A percentile compares a stretch with the other conserved stretches of the same genome.
These are phyloP conservation scores for Phasianus colchicus DNA, from an alignment of 2,113 vertebrate genomes.

Conservation along the genomic window DNA sequence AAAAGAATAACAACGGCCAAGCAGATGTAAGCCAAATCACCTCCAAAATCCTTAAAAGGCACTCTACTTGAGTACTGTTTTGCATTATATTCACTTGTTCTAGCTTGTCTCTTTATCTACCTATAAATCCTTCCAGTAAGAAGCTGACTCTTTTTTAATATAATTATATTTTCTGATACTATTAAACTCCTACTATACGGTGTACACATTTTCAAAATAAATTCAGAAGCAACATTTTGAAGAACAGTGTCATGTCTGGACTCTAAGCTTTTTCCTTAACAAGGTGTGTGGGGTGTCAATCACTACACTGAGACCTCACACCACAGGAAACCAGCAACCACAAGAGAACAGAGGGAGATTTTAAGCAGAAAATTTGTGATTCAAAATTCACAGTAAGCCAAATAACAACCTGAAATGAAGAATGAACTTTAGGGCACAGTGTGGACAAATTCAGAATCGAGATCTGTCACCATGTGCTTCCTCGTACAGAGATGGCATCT, in stretches of 20 bases:
- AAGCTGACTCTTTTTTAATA: neutral
- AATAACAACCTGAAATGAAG: neutral
- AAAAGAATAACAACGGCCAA: neutral
- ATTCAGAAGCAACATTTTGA: neutral
- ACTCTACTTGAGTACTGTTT: neutral
- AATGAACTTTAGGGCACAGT: neutral
- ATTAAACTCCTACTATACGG: neutral
- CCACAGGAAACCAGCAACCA: neutral
- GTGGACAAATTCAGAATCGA: neutral
- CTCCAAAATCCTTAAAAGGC: neutral
- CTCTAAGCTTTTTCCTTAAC: neutral
- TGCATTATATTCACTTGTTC: neutral
- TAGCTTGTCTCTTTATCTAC: neutral
- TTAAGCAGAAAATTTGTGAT: neutral
- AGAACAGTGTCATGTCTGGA: neutral
- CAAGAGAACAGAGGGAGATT: neutral
- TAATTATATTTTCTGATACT: neutral
- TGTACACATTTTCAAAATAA: neutral
- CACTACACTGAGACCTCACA: neutral
- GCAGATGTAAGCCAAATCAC: neutral
- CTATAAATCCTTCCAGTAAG: neutral
- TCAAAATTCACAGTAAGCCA: neutral
- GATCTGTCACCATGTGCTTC: conserved; percentile 13
- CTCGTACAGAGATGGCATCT: neutral
- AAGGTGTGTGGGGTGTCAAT: neutral